Percentiles rank a stretch among this genome's conserved stretches.
These are phyloP conservation scores for Ophioninae sp. DNA, from an alignment of 2,888 invertebrate genomes.

Conservation along the genomic window DNA sequence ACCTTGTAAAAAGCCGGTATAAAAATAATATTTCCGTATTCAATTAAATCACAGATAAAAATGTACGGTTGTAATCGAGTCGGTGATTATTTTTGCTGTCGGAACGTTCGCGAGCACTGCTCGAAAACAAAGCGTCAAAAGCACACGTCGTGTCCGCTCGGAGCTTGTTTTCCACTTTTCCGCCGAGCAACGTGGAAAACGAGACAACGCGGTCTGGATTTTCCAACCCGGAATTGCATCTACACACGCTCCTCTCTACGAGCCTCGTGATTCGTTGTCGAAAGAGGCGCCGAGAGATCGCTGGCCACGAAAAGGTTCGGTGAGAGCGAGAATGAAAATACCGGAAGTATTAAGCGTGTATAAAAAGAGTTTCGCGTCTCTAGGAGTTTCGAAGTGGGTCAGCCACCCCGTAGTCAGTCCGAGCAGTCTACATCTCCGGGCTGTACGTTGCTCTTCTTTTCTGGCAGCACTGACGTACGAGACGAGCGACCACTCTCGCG, in stretches of 20 bases:
- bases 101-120: not conserved
- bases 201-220: not conserved
- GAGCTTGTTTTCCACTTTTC: conserved; percentile 30
- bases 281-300: conserved; percentile 39
- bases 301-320: conserved; percentile 21
- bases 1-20: too few relatives aligned
- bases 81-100: not conserved
- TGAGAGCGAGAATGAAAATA: conserved; percentile 26
- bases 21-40: too few relatives aligned
- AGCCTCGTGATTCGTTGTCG: conserved; percentile 19
- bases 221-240: conserved; percentile 1
- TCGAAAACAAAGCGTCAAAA: not conserved
- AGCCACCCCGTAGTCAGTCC: conserved; percentile 43
- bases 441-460: conserved; percentile 29
- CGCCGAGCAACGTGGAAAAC: not conserved
- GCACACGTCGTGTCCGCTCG: not conserved
- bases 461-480: conserved; percentile 23
- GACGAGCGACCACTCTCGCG: conserved; percentile 12
- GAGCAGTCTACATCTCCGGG: conserved; percentile 40
- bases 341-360: conserved; percentile 36
- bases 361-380: conserved; percentile 57
- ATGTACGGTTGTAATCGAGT: too few relatives aligned
- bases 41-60: too few relatives aligned
- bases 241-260: not conserved
- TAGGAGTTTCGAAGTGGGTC: conserved; percentile 58